Base-by-base conservation (phyloP, 2,113 vertebrate species). In the Pseudorhombus dupliciocellatus region DNA sequence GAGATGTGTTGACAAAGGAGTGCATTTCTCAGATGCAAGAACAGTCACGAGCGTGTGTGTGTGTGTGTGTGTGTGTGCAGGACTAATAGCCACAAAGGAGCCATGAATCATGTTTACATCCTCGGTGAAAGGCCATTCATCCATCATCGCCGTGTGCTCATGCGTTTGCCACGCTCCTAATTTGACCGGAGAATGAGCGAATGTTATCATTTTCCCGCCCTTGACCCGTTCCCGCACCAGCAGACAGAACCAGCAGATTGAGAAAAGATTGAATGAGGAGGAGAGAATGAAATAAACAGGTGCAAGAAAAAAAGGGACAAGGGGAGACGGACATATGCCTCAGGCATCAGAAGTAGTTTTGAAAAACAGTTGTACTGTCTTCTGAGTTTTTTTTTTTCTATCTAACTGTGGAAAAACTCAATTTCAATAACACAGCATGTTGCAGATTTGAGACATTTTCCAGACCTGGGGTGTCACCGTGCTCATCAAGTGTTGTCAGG, bases 131-230 rank as follows among this genome's bases (percentile, higher is more conserved):
- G 79, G 81, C 73, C 85, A 59, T 71, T 79, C 85, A 90, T 91
- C 84, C 80, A 87, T 91, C 90, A 90, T 31, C 37, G 26, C 53
- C 0, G 34, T 48, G 50, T 73, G 70, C 69, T 51, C 74, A 70
- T 73, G 73, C 58, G 66, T 31, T 68, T 64, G 70, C 68, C 9
- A 48, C 70, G n/a, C 66, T 73, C 66, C 78, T 85, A 86, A 87
- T 86, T 81, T 84, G 78, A 84, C 73, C 84, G 69, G 72, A 80
- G 80, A 87, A 87, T 91, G 90, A 90, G 83, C 48, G 83, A 90
- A 83, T 86, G 89, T 86, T 90, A 90, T 90, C 87, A 84, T 90
- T 89, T 90, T 88, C 85, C 85, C 74, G 87, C 78, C 90, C 89
- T 91, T 90, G 87, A 91, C 90, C 90, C 40, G 79, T 70, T 86